Base-by-base conservation (phyloP, 2,113 vertebrate genomes). In the Gambusia affinis region DNA sequence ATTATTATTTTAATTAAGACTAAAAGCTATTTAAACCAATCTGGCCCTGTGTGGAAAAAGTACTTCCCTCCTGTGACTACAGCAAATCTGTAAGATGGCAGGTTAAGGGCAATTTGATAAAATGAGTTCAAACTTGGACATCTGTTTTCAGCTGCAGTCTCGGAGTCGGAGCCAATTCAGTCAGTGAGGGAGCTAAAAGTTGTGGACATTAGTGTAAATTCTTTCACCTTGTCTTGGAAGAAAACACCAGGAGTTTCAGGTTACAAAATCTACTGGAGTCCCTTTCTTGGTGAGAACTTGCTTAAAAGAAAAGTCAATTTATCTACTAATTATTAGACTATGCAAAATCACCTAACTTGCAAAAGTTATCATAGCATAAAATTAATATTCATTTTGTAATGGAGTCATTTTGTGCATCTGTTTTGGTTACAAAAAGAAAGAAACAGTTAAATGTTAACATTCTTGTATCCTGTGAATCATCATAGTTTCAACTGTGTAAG, bases 191-290 rank as follows among this genome's bases (percentile, higher is more conserved):
- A 95, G 22, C 85, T 96, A 81, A 94, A 93, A 72, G 92, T 97
- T 69, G 84, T 93, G 0, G 92, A 96, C 69, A 80, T 92, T 2
- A 92, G 91, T 0, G 72, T 92, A 0, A 95, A 90, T 69, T 95
- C 76, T 42, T 92, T 97, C 77, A 91, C 90, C 47, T 72, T 97
- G 64, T 89, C 94, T 62, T 97, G 96, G 96, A 96, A 62, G 81
- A 94, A 84, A 80, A 91, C 92, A n/a, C 79, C 93, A 12, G 83
- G 93, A 8, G 89, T 94, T 11, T 94, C 94, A 60, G 92, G 94
- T 8, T 97, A 97, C 80, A 95, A 89, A 89, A 93, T 97, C 79
- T 94, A 94, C 82, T 97, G 96, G 96, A 87, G 80, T 24, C 95
- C 92, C 6, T 90, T 96, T 70, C 74, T 67, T 3, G 95, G 96